These are phyloP conservation scores for Trichonephila inaurata DNA, from an alignment of 1,140 invertebrate species.

Conservation along the genomic window DNA sequence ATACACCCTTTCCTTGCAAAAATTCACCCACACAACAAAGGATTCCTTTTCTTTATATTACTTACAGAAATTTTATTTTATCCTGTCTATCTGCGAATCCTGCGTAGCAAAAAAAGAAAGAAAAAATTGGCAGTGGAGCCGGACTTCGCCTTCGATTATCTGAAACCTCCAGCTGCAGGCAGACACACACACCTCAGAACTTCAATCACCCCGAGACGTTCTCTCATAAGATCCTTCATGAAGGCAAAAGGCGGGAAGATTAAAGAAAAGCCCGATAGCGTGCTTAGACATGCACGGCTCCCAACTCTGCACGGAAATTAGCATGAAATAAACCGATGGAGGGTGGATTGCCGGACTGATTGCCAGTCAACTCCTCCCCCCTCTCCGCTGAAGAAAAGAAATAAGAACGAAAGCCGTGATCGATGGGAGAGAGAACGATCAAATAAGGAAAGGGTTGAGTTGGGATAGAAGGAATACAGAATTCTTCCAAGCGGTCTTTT, in stretches of 20 bases:
- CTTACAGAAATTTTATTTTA: background rate
- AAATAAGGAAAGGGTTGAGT: conserved; percentile 7
- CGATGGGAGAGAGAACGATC: conserved; percentile 42
- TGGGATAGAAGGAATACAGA: background rate
- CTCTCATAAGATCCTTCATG: background rate
- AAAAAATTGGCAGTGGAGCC: background rate
- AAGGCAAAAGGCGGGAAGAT: background rate
- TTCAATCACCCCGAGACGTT: background rate
- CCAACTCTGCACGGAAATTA: conserved; percentile 56
- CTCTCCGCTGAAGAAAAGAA: background rate
- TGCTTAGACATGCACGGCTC: conserved; percentile 51
- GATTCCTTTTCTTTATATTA: background rate
- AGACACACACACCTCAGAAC: background rate
- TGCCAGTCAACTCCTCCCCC: background rate
- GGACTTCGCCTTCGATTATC: conserved; percentile 4
- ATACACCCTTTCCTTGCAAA: background rate
- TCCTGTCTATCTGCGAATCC: background rate
- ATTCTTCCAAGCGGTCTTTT: background rate
- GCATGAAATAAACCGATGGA: conserved; percentile 65
- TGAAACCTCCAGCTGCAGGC: background rate
- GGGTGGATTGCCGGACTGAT: conserved; percentile 56
- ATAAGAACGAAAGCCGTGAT: conserved; percentile 27
- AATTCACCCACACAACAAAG: background rate
- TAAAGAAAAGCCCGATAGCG: conserved; percentile 52
- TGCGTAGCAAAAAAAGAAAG: background rate